Base-by-base conservation (phyloP, 2,888 invertebrate genomes). In the Agrotis clavis region DNA sequence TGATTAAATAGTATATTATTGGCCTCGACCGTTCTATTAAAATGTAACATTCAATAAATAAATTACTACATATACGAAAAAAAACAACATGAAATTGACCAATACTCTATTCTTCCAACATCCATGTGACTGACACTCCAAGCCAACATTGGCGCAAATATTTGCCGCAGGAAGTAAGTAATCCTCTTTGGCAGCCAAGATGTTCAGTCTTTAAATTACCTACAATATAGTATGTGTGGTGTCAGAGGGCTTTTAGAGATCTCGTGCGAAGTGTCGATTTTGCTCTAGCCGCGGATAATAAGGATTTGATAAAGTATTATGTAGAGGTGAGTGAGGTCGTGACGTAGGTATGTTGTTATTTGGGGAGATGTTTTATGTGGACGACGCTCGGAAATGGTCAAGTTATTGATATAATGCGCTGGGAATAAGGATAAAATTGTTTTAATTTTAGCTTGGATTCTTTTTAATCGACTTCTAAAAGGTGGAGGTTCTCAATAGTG, bases 141-240 rank as follows among this genome's bases (percentile, higher is more conserved):
- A 69, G 70, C 70, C 70, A 70, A 82, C 72, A 71, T 84, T 84
- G 74, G 72, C 60, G 47, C 81, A 80, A 85, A 83, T 83, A 82
- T 86, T 83, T 83, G 78, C 64, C 72, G 66, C 53, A 67, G 68
- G 65, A 78, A 81, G 82, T 82, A 69, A 71, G 59, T 85, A 84
- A 87, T 87, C 82, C 81, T 77, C 83, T 85, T 81, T 77, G 75
- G 76, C 69, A 66, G 67, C 74, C 81, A 82, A 78, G 71, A 74
- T 79, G 64, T 67, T 69, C 59, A 72, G 80, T 84, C 79, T 80
- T 78, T 73, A 79, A 82, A 85, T 81, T 79, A 82, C 85, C 67
- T 72, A 76, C 82, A 71, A 77, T 82, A 82, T 82, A 64, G 74
- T 45, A 63, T 67, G 68, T 71, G 63, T 68, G 71, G 71, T 71